Percentiles rank a stretch among this genome's conserved stretches.
Evolutionary conservation across 2,113 vertebrate species (phyloP).

Genomic region (Lepus europaeus): DNA sequence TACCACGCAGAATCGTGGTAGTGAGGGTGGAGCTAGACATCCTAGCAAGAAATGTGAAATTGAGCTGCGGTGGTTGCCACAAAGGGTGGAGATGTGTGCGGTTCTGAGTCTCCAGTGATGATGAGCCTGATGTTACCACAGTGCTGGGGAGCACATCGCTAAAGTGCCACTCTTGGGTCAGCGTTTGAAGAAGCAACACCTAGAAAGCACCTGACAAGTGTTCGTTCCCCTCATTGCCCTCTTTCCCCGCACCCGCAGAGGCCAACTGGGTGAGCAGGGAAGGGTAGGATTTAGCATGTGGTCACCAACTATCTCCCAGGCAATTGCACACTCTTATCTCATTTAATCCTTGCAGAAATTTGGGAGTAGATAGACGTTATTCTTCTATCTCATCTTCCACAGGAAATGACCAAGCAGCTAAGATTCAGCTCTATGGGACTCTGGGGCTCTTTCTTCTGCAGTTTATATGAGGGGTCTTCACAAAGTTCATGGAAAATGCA

Average conservation of each 20-base stretch:
- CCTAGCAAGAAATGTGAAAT: not conserved
- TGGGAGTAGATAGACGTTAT: too few relatives aligned
- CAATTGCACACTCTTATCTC: not conserved
- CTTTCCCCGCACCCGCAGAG: not conserved
- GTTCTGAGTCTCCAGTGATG: not conserved
- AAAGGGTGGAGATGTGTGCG: accelerated
- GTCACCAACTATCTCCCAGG: not conserved
- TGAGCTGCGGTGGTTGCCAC: not conserved
- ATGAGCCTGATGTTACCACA: not conserved
- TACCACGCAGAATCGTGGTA: not conserved
- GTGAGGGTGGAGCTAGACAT: too few relatives aligned
- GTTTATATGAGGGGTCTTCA: too few relatives aligned
- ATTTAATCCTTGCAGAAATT: too few relatives aligned
- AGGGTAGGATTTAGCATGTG: not conserved
- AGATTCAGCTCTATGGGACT: not conserved
- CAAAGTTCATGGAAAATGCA: too few relatives aligned
- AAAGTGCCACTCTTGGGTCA: not conserved
- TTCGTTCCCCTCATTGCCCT: not conserved
- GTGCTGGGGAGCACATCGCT: not conserved
- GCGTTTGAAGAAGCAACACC: not conserved
- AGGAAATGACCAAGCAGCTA: not conserved
- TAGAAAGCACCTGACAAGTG: too few relatives aligned
- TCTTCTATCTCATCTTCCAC: not conserved
- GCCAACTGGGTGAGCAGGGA: not conserved
- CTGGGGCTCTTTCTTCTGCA: not conserved